Evolutionary conservation across 1,140 invertebrate species (phyloP).

Genomic region (Drosophila pectinifera): DNA sequence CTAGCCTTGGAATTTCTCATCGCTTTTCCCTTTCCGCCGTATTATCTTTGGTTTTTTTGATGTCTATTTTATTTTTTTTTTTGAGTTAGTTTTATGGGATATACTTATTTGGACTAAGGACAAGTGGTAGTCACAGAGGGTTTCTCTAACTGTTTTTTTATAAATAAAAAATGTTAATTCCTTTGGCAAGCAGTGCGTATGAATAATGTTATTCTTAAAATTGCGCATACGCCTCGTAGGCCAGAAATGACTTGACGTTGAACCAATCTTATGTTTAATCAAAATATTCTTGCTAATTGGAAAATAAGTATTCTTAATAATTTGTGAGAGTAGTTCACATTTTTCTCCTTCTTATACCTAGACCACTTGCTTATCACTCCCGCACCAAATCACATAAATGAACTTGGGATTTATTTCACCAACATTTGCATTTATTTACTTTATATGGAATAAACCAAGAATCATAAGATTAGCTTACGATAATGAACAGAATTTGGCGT

Average conservation of each 20-base stretch:
- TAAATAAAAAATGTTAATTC: background rate
- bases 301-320: too few relatives aligned
- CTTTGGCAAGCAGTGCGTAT: background rate
- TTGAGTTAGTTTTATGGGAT: background rate
- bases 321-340: too few relatives aligned
- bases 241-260: background rate
- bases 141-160: too few relatives aligned
- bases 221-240: background rate
- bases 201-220: background rate
- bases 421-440: background rate
- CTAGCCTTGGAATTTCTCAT: background rate
- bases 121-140: background rate
- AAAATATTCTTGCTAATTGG: too few relatives aligned
- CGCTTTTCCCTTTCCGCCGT: background rate
- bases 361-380: too few relatives aligned
- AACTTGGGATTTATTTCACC: background rate
- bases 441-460: background rate
- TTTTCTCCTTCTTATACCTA: too few relatives aligned
- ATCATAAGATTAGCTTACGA: slow-evolving; percentile 16
- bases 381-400: too few relatives aligned
- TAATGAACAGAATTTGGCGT: slow-evolving; percentile 10
- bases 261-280: background rate
- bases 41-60: background rate
- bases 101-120: background rate
- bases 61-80: background rate